Evolutionary conservation across 2,888 invertebrate genomes (phyloP), one percentile per base, ranked within the genome.

Genomic region (Netelia inedita): DNA sequence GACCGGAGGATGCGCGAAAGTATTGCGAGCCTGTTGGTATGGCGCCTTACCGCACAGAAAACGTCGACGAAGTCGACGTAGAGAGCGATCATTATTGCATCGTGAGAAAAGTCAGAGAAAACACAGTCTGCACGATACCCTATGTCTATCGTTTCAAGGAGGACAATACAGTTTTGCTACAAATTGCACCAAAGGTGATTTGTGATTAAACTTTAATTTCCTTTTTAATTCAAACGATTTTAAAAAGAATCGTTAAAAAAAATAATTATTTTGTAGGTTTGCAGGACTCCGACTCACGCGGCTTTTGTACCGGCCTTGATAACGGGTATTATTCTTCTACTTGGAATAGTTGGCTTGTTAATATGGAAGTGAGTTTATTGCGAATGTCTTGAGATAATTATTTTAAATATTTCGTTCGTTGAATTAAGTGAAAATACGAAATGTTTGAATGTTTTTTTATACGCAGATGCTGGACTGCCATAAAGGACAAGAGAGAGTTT

Each of bases 301-400:
- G 90, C 89, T 1, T 41, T 89, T 2, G 19, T 90, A 1, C 89
- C 89, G 16, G 83, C 87, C 3, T 21, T 86, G 2, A 88, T 91
- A 9, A 86, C 89, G 16, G 80, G 72, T 0, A 68, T 85, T 5
- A 85, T 91, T 46, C 35, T 93, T 0, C 21, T 86, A 0, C 0
- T 87, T 2, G 92, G 92, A n/a, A 71, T 92, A 10, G 21, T 88
- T 1, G 79, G 76, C 1, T 79, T 93, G 8, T 59, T 91, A 1
- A 85, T 90, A 66, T 92, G 92, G 91, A 93, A 92, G 91, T 91
- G 73, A 90, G 89, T 85, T 9, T 0, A 61, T 23, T 61, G 65
- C 19, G 61, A 46, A 9, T 9, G 10, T 16, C 10, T n/a, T 19
- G 10, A 55, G 9, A 59, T 57, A 8, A 23, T 19, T 21, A 41